These are phyloP conservation scores for Melanotus villosus DNA, from an alignment of 2,888 invertebrate species.

Conservation along the genomic window DNA sequence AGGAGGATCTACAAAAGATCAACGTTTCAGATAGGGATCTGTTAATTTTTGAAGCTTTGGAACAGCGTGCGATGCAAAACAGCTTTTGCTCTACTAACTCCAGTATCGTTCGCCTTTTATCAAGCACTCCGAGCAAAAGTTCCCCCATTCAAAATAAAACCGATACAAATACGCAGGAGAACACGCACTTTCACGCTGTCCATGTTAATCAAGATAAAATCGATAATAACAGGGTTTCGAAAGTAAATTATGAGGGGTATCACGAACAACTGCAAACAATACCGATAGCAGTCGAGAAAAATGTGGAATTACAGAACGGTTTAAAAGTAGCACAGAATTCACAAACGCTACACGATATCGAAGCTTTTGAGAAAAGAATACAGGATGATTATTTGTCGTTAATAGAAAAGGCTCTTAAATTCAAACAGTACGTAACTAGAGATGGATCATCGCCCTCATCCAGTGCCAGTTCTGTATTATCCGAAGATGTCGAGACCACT, in stretches of 20 bases:
- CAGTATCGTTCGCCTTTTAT: constrained; percentile 61
- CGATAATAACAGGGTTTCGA: constrained; percentile 1
- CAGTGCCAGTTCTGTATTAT: constrained; percentile 49
- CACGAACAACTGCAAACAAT: background rate
- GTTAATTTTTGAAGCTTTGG: constrained; percentile 83
- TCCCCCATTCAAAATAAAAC: background rate
- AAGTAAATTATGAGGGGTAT: background rate
- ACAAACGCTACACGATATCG: background rate
- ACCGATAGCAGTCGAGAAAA: background rate
- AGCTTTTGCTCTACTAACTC: constrained; percentile 68
- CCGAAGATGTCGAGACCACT: constrained; percentile 44
- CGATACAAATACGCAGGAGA: background rate
- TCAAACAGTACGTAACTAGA: constrained; percentile 23
- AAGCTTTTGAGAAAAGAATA: constrained; percentile 27
- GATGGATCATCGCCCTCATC: constrained; percentile 12
- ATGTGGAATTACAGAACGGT: background rate
- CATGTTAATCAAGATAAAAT: constrained; percentile 1
- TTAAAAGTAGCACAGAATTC: background rate
- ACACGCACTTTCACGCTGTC: background rate
- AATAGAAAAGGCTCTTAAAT: constrained; percentile 35
- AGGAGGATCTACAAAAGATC: too few relatives aligned
- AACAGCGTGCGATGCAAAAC: constrained; percentile 80
- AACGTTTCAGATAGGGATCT: constrained; percentile 73
- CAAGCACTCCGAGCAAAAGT: constrained; percentile 32
- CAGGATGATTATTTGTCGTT: constrained; percentile 32